Evolutionary conservation across 2,888 invertebrate genomes (phyloP), one percentile per base, ranked within the genome.

Genomic region (Dichetophora obliterata): DNA sequence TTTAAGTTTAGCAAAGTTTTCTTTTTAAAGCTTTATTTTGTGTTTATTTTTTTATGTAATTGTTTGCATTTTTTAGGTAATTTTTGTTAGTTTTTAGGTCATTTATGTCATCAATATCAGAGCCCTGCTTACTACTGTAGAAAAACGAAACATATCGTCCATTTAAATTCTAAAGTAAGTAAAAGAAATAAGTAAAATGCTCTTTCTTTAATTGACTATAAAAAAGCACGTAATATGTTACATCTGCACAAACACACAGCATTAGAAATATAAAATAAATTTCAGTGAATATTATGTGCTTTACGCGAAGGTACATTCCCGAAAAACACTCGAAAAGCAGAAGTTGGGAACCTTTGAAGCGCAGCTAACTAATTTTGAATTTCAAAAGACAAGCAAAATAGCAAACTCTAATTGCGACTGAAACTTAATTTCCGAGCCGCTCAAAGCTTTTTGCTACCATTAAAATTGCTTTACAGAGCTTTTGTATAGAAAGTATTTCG

Each of bases 401-500:
- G 82, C 82, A 80, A 79, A 80, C 83, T 82, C 78, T 80, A 83
- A 76, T 80, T 83, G 75, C 71, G 80, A 80, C 57, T 34, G 14
- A 43, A 71, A 59, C 59, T 37, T 34, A 59, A 59, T 66, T 66
- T 66, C 24, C 66, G 43, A 59, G 43, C 9, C 71, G 43, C n/a
- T 11, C 57, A 43, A 43, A 19, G 57, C 57, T 59, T 27, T 22
- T 19, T 22, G 57, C 27, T 24, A 63, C n/a, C 31, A 31, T n/a
- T 14, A 24, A 59, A 59, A 59, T 27, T 27, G 59, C 24, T 27
- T 1, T 11, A 14, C 27, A 59, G 16, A 27, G 27, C 27, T 59
- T 59, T 59, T 19, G 19, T 54, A 19, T 5, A 22, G 57, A 1
- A 5, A 14, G 9, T 14, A 59, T 16, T 66, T 65, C 34, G n/a